A percentile compares a stretch with the other conserved stretches of the same genome.
phyloP scores from a whole-genome alignment of 2,797 vertebrate genomes.

The Fringilla coelebs region DNA sequence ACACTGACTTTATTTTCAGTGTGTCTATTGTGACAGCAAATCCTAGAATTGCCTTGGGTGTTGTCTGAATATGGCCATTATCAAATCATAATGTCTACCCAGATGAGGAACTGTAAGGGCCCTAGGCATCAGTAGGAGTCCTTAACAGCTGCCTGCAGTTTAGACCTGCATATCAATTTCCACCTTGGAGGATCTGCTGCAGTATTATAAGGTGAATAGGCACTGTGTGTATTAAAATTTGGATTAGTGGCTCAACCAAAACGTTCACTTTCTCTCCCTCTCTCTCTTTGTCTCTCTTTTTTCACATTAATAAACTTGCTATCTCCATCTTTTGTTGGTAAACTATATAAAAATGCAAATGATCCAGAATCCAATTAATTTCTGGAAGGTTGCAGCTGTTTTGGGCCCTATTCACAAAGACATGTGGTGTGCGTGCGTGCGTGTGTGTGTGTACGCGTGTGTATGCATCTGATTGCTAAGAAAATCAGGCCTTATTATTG shows the following conservation, averaged over 20 bases:
- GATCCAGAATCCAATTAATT: slow-evolving; percentile 74
- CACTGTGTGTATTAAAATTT: slow-evolving; percentile 1
- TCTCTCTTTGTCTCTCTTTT: slow-evolving; percentile 17
- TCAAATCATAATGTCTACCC: slow-evolving; percentile 67
- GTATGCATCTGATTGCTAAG: slow-evolving; percentile 53
- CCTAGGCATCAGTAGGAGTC: slow-evolving; percentile 53
- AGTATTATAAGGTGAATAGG: slow-evolving; percentile 24
- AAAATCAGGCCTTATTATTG: slow-evolving; percentile 67
- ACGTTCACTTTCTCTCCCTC: not conserved
- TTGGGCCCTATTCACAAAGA: slow-evolving; percentile 62
- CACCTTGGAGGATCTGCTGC: slow-evolving; percentile 40
- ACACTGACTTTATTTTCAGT: slow-evolving; percentile 75
- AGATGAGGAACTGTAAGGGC: slow-evolving; percentile 55
- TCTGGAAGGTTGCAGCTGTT: slow-evolving; percentile 72
- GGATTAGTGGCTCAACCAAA: slow-evolving; percentile 41
- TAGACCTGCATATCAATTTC: slow-evolving; percentile 52
- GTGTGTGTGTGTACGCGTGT: not conserved
- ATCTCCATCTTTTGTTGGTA: slow-evolving; percentile 72
- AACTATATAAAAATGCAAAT: slow-evolving; percentile 76
- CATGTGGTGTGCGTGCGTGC: slow-evolving; percentile 28
- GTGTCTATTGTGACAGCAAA: slow-evolving; percentile 69
- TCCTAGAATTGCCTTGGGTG: slow-evolving; percentile 71
- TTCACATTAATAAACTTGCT: slow-evolving; percentile 66
- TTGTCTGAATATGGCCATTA: slow-evolving; percentile 73
- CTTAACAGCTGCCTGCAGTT: slow-evolving; percentile 62